Percentiles rank a stretch among this genome's conserved stretches.
phyloP scores from a whole-genome alignment of 2,797 vertebrate genomes.

The Taeniopygia guttata region DNA sequence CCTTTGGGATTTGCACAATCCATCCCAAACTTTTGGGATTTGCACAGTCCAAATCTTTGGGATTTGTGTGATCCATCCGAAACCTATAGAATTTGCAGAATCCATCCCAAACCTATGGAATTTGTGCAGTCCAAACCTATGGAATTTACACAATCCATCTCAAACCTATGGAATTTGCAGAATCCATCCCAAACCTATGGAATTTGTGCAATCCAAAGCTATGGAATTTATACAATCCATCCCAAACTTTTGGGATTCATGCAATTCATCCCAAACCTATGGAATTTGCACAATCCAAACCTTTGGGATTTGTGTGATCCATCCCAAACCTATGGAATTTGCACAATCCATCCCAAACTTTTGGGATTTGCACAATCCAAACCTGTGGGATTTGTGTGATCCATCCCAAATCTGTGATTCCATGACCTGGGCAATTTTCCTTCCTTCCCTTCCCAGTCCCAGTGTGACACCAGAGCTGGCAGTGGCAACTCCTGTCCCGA shows the following conservation, averaged over 20 bases:
- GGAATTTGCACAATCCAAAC: no score
- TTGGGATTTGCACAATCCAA: background rate
- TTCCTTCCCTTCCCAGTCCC: background rate
- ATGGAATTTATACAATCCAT: no score
- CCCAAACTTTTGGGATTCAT: rapidly evolving
- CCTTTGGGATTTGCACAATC: rapidly evolving
- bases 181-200: background rate
- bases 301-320: background rate
- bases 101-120: background rate
- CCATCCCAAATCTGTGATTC: background rate
- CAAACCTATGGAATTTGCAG: background rate
- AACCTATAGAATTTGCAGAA: rapidly evolving
- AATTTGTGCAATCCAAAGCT: no score
- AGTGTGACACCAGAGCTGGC: rapidly evolving
- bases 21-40: background rate
- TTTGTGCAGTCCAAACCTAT: no score
- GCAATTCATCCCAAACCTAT: rapidly evolving
- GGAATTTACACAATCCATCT: no score
- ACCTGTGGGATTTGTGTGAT: no score
- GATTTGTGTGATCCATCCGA: rapidly evolving
- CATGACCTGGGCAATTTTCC: background rate
- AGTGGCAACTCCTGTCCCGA: background rate
- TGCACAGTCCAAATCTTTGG: rapidly evolving
- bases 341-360: no score
- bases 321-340: background rate